Evolutionary conservation across 2,797 vertebrate species (phyloP).

Genomic region (Notolabrus celidotus): DNA sequence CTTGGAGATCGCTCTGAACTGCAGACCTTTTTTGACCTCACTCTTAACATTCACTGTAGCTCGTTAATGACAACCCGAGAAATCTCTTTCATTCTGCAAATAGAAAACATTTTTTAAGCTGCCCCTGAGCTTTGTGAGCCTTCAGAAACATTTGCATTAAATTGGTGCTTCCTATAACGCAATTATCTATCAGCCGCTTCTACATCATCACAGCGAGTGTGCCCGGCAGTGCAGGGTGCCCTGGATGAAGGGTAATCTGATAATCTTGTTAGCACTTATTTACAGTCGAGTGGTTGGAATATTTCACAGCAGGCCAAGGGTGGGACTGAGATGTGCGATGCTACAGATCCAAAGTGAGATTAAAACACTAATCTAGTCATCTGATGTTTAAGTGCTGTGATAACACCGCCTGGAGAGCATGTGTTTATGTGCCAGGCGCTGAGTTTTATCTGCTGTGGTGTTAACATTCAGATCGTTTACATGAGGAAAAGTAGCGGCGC

Average conservation of each 20-base stretch:
- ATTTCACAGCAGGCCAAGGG: conserved; percentile 64
- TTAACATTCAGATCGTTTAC: not conserved
- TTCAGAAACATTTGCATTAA: conserved; percentile 57
- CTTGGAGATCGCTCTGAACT: conserved; percentile 8
- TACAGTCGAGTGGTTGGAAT: conserved; percentile 69
- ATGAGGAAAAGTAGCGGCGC: not conserved
- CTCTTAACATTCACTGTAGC: conserved; percentile 24
- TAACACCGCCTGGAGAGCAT: conserved; percentile 26
- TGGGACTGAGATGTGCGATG: conserved; percentile 30
- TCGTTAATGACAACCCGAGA: conserved; percentile 31
- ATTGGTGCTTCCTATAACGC: conserved; percentile 47
- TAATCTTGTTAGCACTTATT: conserved; percentile 80
- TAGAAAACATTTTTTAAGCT: conserved; percentile 46
- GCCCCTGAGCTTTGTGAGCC: conserved; percentile 56
- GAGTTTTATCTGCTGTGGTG: not conserved
- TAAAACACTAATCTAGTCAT: conserved; percentile 70
- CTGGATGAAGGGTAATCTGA: conserved; percentile 71
- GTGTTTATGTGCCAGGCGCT: conserved; percentile 19
- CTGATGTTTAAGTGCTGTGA: conserved; percentile 64
- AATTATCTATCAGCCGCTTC: conserved; percentile 58
- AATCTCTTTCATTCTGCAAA: conserved; percentile 37
- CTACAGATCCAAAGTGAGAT: conserved; percentile 64
- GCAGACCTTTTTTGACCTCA: not conserved
- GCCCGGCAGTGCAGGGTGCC: conserved; percentile 57
- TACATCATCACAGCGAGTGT: conserved; percentile 48